Evolutionary conservation across 2,888 invertebrate genomes (phyloP).

Genomic region (Conistra vaccinii): DNA sequence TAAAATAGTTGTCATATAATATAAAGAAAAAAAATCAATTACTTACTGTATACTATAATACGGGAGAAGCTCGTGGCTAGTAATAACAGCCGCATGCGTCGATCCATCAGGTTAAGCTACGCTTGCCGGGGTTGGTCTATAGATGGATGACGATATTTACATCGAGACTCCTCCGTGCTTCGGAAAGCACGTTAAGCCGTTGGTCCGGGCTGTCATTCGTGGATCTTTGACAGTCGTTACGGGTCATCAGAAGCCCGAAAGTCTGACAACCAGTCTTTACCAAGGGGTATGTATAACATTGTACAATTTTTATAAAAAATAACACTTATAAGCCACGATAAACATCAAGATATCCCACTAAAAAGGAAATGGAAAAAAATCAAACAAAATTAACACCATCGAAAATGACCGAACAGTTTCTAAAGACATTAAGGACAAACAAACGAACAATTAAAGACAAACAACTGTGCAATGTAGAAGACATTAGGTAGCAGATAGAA

Average conservation of each 20-base stretch:
- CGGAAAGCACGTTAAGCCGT: no score
- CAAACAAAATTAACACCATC: slow-evolving; percentile 10
- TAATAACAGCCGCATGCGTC: no score
- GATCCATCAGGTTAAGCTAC: no score
- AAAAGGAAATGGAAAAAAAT: neutral
- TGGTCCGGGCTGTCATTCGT: no score
- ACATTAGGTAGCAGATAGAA: slow-evolving; percentile 82
- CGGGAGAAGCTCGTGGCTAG: no score
- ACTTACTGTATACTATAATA: neutral
- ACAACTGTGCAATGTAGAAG: slow-evolving; percentile 56
- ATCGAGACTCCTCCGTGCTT: no score
- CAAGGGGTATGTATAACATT: no score
- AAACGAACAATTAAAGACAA: slow-evolving; percentile 55
- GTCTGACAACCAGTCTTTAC: no score
- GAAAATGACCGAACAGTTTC: slow-evolving; percentile 22
- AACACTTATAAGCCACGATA: neutral
- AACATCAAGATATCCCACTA: neutral
- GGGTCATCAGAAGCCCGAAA: no score
- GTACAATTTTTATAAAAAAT: neutral
- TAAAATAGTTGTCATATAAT: neutral
- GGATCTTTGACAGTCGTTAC: no score
- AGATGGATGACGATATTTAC: no score
- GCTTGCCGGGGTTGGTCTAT: no score
- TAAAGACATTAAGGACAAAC: slow-evolving; percentile 52
- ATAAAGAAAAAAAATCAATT: neutral